A percentile compares a stretch with the other conserved stretches of the same genome.
Conservation (phyloP, 2,888 invertebrate species). For the Dimorphilus gyrociliatus region DNA sequence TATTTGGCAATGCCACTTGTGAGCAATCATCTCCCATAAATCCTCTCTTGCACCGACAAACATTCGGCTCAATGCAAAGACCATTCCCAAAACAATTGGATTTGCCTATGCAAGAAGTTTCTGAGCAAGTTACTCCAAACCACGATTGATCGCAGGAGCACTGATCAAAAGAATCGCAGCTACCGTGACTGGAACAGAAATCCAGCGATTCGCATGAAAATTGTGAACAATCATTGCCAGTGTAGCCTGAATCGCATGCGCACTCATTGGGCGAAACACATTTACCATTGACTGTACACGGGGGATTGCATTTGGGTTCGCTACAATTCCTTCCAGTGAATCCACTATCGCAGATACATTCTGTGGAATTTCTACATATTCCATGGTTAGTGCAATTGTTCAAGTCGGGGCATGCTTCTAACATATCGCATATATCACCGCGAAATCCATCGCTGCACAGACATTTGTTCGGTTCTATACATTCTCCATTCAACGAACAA, state of each 20-base stretch:
- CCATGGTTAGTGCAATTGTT: conserved; percentile 1
- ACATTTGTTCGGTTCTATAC: conserved; percentile 1
- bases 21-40: neutral
- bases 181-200: conserved; percentile 2
- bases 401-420: conserved; percentile 1
- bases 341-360: conserved; percentile 1
- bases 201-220: conserved; percentile 2
- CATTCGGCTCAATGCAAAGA: neutral
- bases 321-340: conserved; percentile 1
- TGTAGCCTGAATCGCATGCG: conserved; percentile 1
- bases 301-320: neutral
- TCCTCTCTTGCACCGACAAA: conserved; percentile 1
- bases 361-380: neutral
- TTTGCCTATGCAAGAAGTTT: neutral
- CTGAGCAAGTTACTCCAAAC: neutral
- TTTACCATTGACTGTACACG: neutral
- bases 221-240: conserved; percentile 1
- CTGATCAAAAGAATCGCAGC: neutral
- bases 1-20: neutral
- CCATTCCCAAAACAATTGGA: neutral
- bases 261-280: conserved; percentile 2
- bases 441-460: neutral
- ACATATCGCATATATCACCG: neutral
- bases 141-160: conserved; percentile 1
- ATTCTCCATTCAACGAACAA: neutral